Base-by-base conservation (phyloP, 2,888 invertebrate species). In the Drosophila monieri region DNA sequence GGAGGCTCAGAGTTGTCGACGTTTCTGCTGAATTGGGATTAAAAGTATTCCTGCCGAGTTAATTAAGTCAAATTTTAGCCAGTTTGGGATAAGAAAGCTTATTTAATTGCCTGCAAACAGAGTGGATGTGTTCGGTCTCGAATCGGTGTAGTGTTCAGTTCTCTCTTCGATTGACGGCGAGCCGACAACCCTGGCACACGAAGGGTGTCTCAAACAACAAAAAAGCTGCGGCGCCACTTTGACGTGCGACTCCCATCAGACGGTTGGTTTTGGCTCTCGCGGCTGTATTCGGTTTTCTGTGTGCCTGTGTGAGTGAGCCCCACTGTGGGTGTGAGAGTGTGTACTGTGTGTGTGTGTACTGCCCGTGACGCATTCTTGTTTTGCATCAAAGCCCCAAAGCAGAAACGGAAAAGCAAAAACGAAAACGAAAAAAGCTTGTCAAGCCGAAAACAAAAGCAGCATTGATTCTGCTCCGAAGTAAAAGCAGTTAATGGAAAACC, bases 191-290 rank as follows among this genome's bases (percentile, higher is more conserved):
- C 80, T 83, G 56, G 44, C 60, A 53, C 73, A 79, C 74, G 74
- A 80, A 59, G 85, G 84, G 81, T 74, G 78, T 35, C 81, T 58
- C 76, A 78, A 75, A 80, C 78, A 80, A 80, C 78, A 79, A 81
- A 60, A 81, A 71, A 64, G 73, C 81, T 70, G 81, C 81, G 85
- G 85, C 80, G 83, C 83, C 80, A 80, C 81, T 80, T 80, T 79
- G 80, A 79, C 76, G 83, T 80, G 81, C 69, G 85, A 73, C 77
- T 80, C 80, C 83, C 85, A 77, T 79, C 83, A 76, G 83, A 84
- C 80, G 85, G 85, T 85, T 85, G 83, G 71, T 73, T 68, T 67
- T 78, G 76, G 73, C 72, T 66, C 68, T 74, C 67, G 74, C 54
- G 66, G 71, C 72, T 74, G 73, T 60, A 59, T 60, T 76, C 62